These are phyloP conservation scores for Rhabditoides inermis DNA, from an alignment of 2,888 invertebrate species.

Conservation along the genomic window DNA sequence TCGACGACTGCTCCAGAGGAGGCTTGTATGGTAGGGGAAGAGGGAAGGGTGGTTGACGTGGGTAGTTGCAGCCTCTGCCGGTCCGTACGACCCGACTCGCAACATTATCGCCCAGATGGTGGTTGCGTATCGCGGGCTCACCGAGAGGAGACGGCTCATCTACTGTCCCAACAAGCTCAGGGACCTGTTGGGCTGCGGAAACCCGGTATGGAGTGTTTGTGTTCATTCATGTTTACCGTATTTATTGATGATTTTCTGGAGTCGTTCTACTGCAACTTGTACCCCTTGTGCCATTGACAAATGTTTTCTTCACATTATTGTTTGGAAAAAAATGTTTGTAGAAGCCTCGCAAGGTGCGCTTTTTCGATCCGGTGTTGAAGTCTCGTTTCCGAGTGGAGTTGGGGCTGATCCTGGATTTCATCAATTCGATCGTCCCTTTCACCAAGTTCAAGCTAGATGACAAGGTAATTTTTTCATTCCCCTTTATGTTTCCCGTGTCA, in stretches of 20 bases:
- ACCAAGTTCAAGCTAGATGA: conserved; percentile 20
- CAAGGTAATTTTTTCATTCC: conserved; percentile 9
- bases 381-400: conserved; percentile 13
- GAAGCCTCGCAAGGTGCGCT: background rate
- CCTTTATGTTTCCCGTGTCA: background rate
- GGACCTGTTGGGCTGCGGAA: conserved; percentile 34
- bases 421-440: conserved; percentile 19
- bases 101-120: conserved; percentile 21
- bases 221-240: background rate
- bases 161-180: conserved; percentile 29
- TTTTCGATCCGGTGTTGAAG: conserved; percentile 1
- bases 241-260: conserved; percentile 6
- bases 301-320: background rate
- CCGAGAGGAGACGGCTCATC: conserved; percentile 35
- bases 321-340: background rate
- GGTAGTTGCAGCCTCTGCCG: too few relatives aligned
- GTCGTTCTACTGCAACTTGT: conserved; percentile 13
- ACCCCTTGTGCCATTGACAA: conserved; percentile 11
- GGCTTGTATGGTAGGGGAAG: too few relatives aligned
- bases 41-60: too few relatives aligned
- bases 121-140: conserved; percentile 17
- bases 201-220: conserved; percentile 29
- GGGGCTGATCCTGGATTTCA: conserved; percentile 22
- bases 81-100: too few relatives aligned
- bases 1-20: too few relatives aligned